Percentiles rank a stretch among this genome's conserved stretches.
phyloP scores from a whole-genome alignment of 23 tunicate genomes.

The Halocynthia roretzi region DNA sequence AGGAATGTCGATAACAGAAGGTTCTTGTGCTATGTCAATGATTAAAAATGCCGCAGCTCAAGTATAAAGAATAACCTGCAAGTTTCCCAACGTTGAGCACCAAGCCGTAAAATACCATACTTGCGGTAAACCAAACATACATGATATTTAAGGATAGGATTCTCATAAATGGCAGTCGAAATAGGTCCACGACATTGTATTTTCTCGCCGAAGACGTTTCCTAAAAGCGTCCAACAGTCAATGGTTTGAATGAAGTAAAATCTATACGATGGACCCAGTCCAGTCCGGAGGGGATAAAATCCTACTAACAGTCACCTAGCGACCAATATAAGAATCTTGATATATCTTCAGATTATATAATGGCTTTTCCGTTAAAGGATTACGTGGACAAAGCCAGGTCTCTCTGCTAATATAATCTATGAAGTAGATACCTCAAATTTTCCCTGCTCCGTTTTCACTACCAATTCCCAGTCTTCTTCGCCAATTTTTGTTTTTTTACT shows the following conservation, averaged over 20 bases:
- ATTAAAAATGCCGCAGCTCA: too few relatives aligned
- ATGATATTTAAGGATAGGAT: conserved; percentile 27
- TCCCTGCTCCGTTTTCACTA: conserved; percentile 18
- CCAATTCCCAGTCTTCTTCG: conserved; percentile 31
- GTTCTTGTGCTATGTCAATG: not conserved
- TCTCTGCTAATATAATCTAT: not conserved
- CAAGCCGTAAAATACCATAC: conserved; percentile 57
- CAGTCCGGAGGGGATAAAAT: too few relatives aligned
- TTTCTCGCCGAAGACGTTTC: not conserved
- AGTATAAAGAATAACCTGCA: conserved; percentile 16
- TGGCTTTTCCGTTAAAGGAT: not conserved
- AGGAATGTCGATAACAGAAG: not conserved
- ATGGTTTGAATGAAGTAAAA: not conserved
- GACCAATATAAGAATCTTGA: too few relatives aligned
- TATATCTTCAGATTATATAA: not conserved
- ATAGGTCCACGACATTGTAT: conserved; percentile 30
- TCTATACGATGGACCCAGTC: not conserved
- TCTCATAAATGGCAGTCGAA: conserved; percentile 32
- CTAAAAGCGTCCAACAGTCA: not conserved
- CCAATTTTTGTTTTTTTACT: conserved; percentile 8
- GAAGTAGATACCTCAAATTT: conserved; percentile 12
- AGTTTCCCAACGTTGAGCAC: conserved; percentile 51
- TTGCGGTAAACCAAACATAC: conserved; percentile 35
- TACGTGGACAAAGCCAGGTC: not conserved
- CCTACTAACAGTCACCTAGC: too few relatives aligned